A percentile compares a stretch with the other conserved stretches of the same genome.
Evolutionary conservation across 1,140 invertebrate species (phyloP).

Genomic region (Drosophila repletoides): DNA sequence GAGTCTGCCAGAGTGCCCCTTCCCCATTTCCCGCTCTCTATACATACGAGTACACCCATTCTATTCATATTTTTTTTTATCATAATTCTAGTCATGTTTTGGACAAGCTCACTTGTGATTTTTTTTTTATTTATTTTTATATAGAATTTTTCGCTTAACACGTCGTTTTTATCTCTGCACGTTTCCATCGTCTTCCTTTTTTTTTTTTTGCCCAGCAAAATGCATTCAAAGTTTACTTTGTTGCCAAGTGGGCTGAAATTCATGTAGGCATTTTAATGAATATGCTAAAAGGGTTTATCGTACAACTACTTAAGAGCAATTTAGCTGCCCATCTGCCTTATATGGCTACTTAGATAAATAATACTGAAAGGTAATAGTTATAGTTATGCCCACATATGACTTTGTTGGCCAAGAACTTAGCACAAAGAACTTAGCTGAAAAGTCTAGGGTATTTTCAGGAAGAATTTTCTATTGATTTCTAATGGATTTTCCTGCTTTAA

Average conservation of each 20-base stretch:
- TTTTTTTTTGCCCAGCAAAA: slow-evolving; percentile 9
- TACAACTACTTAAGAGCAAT: slow-evolving; percentile 34
- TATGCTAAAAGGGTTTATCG: slow-evolving; percentile 13
- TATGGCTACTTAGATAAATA: neutral
- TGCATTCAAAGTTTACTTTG: slow-evolving; percentile 48
- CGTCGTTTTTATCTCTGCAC: slow-evolving; percentile 57
- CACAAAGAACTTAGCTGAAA: too few relatives aligned
- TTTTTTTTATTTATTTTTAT: neutral
- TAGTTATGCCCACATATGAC: too few relatives aligned
- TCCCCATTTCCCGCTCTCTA: neutral
- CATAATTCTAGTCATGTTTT: slow-evolving; percentile 74
- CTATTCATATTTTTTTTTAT: slow-evolving; percentile 71
- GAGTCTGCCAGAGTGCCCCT: neutral
- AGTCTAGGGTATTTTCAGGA: too few relatives aligned
- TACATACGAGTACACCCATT: slow-evolving; percentile 12
- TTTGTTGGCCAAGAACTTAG: too few relatives aligned
- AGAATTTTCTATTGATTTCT: too few relatives aligned
- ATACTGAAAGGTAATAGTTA: too few relatives aligned
- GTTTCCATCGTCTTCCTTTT: slow-evolving; percentile 29
- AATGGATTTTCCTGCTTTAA: too few relatives aligned
- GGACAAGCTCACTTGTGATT: slow-evolving; percentile 5
- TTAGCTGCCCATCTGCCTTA: slow-evolving; percentile 27
- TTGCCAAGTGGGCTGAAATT: slow-evolving; percentile 59
- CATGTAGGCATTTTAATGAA: slow-evolving; percentile 67
- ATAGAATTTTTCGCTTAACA: slow-evolving; percentile 60